A percentile compares a stretch with the other conserved stretches of the same genome.
Conservation (phyloP, 2,888 invertebrate genomes). For the Pyrocoelia pectoralis region DNA sequence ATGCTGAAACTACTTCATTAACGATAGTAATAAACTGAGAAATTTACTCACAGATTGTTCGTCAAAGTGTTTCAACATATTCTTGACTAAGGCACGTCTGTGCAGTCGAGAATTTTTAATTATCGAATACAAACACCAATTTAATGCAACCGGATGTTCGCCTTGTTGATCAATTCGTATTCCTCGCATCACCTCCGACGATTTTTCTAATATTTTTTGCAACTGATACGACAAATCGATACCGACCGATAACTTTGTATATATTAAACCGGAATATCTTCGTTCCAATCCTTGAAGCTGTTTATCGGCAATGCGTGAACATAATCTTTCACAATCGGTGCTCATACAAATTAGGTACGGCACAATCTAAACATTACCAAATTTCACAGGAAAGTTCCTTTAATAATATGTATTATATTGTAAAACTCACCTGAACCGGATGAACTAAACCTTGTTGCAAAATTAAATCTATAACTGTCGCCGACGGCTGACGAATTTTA, state of each 20-base stretch:
- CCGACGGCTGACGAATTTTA: conserved; percentile 86
- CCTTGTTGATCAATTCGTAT: conserved; percentile 71
- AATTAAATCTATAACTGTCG: conserved; percentile 93
- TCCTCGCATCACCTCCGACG: conserved; percentile 75
- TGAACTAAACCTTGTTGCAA: conserved; percentile 96
- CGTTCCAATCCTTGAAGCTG: conserved; percentile 96
- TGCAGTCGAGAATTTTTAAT: conserved; percentile 87
- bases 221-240: conserved; percentile 84
- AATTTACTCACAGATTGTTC: conserved; percentile 69
- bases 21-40: background rate
- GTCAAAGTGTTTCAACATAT: conserved; percentile 91
- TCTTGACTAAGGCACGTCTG: conserved; percentile 82
- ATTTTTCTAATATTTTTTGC: conserved; percentile 75
- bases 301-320: conserved; percentile 89
- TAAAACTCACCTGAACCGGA: conserved; percentile 78
- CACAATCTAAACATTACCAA: conserved; percentile 72
- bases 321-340: conserved; percentile 84
- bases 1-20: conserved; percentile 63
- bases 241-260: conserved; percentile 91
- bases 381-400: conserved; percentile 13
- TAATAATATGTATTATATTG: background rate
- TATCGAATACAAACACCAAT: conserved; percentile 89
- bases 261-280: conserved; percentile 93
- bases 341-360: conserved; percentile 95
- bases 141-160: conserved; percentile 78